A percentile compares a stretch with the other conserved stretches of the same genome.
These are phyloP conservation scores for Romanogobio albipinnatus DNA, from an alignment of 2,113 vertebrate genomes.

Conservation along the genomic window DNA sequence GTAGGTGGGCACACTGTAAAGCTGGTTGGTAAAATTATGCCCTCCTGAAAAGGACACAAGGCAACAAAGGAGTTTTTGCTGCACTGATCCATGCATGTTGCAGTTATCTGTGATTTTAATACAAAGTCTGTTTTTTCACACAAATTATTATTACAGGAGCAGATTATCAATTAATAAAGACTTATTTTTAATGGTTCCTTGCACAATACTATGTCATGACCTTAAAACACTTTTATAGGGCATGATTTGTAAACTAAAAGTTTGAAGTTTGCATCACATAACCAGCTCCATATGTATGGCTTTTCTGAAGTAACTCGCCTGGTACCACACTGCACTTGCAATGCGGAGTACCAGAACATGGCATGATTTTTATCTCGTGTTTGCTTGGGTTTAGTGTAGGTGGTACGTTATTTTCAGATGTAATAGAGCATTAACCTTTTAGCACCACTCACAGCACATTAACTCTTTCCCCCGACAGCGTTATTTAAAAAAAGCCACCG, in stretches of 20 bases:
- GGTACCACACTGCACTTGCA: background rate
- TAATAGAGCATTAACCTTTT: background rate
- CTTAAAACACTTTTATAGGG: background rate
- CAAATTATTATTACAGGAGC: background rate
- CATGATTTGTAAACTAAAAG: background rate
- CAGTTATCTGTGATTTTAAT: background rate
- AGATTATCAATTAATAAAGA: background rate
- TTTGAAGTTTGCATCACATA: background rate
- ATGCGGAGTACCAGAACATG: no score
- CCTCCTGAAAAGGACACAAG: background rate
- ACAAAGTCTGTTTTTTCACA: background rate
- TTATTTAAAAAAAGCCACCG: no score
- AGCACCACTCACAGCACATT: background rate
- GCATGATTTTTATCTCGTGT: background rate
- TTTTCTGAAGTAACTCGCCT: background rate
- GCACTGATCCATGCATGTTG: background rate
- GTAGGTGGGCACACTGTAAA: background rate
- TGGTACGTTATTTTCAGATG: no score
- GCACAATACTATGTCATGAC: background rate
- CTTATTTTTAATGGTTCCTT: background rate
- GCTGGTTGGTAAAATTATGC: background rate
- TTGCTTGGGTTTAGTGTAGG: background rate
- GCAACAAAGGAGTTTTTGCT: background rate
- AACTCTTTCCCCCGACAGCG: no score
- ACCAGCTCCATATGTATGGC: background rate